A percentile compares a stretch with the other conserved stretches of the same genome.
phyloP scores from a whole-genome alignment of 2,797 vertebrate species.

The Lithobates sylvaticus region DNA sequence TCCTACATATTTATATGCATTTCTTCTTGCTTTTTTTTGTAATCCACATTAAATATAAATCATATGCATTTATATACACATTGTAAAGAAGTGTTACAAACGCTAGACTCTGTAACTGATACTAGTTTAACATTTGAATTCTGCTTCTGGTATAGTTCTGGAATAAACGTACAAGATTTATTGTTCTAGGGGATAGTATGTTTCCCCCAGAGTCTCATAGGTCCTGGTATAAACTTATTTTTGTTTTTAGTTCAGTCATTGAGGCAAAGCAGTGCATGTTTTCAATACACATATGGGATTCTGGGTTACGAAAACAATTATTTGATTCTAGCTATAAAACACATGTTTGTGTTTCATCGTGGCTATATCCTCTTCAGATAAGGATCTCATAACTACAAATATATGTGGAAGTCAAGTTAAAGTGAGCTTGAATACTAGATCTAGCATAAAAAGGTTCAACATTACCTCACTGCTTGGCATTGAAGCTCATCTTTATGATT shows the following conservation, averaged over 20 bases:
- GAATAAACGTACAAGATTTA: background rate
- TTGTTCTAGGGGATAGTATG: background rate
- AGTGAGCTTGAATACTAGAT: conserved; percentile 59
- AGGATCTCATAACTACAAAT: conserved; percentile 65
- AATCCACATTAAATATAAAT: background rate
- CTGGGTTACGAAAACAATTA: background rate
- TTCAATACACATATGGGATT: background rate
- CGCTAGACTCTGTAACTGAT: background rate
- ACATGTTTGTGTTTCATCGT: conserved; percentile 23
- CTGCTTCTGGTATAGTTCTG: background rate
- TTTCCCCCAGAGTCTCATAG: background rate
- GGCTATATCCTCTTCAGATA: conserved; percentile 62
- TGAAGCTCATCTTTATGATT: background rate
- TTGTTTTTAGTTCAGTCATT: background rate
- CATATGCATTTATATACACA: background rate
- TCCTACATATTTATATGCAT: background rate
- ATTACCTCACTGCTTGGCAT: background rate
- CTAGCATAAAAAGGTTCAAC: conserved; percentile 44
- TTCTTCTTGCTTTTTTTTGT: background rate
- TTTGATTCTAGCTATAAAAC: conserved; percentile 30
- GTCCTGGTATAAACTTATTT: background rate
- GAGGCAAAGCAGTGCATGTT: conserved; percentile 11
- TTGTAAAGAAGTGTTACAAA: background rate
- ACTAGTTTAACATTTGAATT: conserved; percentile 14
- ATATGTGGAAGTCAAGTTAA: conserved; percentile 59